Base-by-base conservation (phyloP, 2,113 vertebrate species). In the Neotoma lepida region DNA sequence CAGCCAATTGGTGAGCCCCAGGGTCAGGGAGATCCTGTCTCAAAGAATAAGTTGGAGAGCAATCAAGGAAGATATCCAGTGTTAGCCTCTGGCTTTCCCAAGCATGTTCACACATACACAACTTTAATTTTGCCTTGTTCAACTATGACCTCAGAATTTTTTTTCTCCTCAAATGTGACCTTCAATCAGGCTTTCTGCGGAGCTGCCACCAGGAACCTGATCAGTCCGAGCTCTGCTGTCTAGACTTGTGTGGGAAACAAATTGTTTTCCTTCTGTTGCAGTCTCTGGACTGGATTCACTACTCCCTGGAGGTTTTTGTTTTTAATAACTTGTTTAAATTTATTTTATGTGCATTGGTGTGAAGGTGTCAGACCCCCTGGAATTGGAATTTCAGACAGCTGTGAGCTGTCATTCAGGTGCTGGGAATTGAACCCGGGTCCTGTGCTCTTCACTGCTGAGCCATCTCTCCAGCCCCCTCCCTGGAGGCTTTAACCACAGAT, bases 251-350 rank as follows among this genome's bases (percentile, higher is more conserved):
- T 41, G 18, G n/a, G 39, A 15, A 41, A 9, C 13, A 64, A 20
- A 13, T 30, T n/a, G 49, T 14, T 4, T 41, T 20, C 54, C 39
- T 66, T 56, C 30, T 9, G 1, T 0, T 20, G 17, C 49, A 26
- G 14, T 28, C 9, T 49, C 63, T 14, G 9, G 15, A 2, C 9
- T 39, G 54, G 41, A 58, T 26, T 46, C 26, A 49, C 63, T 20
- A 0, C 49, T 64, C 64, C 56, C 56, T 33, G 39, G 90, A 80
- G 41, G n/a, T 49, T 80, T 80, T 51, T 51, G 51, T 18, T 56
- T 18, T 56, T 56, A 17, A 56, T 56, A 18, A 18, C 17, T 56
- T 56, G 17, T 56, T 56, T 14, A 56, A 56, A 18, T 54, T 54
- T 54, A 54, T 15, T 54, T 54, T 54, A 54, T 54, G 54, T 56